Base-by-base conservation (phyloP, 2,113 vertebrate species). In the Steatornis caripensis region DNA sequence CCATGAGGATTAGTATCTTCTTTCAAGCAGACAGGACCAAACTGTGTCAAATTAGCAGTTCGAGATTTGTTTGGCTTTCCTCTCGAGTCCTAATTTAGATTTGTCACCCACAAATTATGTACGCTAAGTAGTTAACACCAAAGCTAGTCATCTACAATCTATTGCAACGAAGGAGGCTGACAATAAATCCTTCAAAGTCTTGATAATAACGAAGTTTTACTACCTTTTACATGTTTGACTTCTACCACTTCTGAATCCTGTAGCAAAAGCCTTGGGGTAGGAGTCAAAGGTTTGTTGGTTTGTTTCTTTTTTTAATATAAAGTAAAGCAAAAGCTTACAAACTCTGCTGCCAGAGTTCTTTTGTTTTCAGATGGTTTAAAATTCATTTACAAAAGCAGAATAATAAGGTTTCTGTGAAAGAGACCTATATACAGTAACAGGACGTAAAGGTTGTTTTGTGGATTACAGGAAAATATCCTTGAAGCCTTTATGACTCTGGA, bases 121-220 rank as follows among this genome's bases (percentile, higher is more conserved):
- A 94, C 49, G 65, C 95, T 94, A 96, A 89, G 94, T 93, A 85
- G 91, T 91, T 95, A 98, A 97, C 94, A 94, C 96, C 94, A 96
- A 98, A 96, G 92, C 95, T 95, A 95, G 49, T 95, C 96, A 94
- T 84, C 96, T 96, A 97, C 79, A 96, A 94, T 69, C 94, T 97
- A 86, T 43, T 92, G 95, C 92, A 89, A 97, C 76, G 81, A 96
- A 97, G 95, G 93, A 97, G 96, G 95, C 51, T 60, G 77, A 97
- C 90, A 84, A 87, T 20, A 96, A 95, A 93, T 58, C 94, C 94
- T 74, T 94, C 92, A 69, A 86, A 74, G 91, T 92, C 92, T 77
- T 87, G 90, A 90, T 57, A 95, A 85, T 72, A 90, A 87, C 58
- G 96, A 96, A 82, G 84, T n/a, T 97, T 95, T 84, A 87, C 95